Evolutionary conservation across 2,113 vertebrate species (phyloP).

Genomic region (Syrrhaptes paradoxus): DNA sequence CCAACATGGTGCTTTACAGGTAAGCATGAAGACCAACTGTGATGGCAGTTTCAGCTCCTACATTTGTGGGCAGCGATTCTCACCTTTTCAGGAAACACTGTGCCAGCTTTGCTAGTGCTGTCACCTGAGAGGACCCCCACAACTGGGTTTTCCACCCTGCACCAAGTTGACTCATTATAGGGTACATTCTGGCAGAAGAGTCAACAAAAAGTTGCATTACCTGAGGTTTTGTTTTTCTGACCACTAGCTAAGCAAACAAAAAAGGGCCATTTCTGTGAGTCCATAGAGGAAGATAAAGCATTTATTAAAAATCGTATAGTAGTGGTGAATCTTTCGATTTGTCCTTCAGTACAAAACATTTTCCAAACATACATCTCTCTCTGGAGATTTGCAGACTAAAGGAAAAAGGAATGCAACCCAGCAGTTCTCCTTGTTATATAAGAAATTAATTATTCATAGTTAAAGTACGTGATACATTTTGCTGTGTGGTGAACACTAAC

Average conservation of each 20-base stretch:
- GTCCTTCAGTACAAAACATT: neutral
- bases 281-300: neutral
- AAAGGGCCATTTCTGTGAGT: neutral
- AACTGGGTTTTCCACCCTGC: neutral
- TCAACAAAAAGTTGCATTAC: neutral
- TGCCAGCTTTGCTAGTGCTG: neutral
- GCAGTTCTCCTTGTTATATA: constrained; percentile 5
- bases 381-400: neutral
- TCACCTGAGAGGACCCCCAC: neutral
- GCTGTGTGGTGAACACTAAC: neutral
- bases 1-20: neutral
- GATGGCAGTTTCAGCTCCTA: neutral
- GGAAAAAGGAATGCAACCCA: neutral
- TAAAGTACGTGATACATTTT: neutral
- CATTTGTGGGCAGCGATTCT: neutral
- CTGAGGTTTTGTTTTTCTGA: neutral
- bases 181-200: neutral
- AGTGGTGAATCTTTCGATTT: neutral
- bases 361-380: neutral
- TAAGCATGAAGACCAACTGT: neutral
- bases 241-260: neutral
- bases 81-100: neutral
- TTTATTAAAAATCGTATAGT: neutral
- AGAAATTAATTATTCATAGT: constrained; percentile 34
- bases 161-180: fast-evolving